Base-by-base conservation (phyloP, 2,888 invertebrate genomes). In the Hedya salicella region DNA sequence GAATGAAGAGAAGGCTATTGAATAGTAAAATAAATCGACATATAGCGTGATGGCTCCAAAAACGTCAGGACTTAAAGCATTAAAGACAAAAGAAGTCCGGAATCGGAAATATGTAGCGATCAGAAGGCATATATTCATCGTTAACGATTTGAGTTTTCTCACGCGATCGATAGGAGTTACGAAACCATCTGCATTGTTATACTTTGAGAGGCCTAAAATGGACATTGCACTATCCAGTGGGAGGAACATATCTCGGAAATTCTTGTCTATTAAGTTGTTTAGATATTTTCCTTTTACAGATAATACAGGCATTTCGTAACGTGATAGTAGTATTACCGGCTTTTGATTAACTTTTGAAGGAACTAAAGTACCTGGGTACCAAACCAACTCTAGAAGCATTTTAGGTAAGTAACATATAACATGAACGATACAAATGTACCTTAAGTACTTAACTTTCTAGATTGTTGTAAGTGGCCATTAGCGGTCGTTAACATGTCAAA, bases 271-370 rank as follows among this genome's bases (percentile, higher is more conserved):
- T 1, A 44, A 56, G 8, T 56, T 56, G 44, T 44, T 6, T 0
- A 56, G n/a, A 17, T 16, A n/a, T 17, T 44, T 63, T 54, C 48
- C 54, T 32, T 59, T 40, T 30, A 42, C 19, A 16, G 40, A 53
- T 30, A 13, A 52, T 9, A 1, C 11, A 14, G 42, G 0, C 54
- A 54, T 25, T 16, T 54, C 19, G 19, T 25, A 25, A 25, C 25
- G 25, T 25, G 25, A 25, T 25, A 25, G 6, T n/a, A 25, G 6
- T 25, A 25, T 1, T 25, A 25, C 25, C 25, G 25, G 5, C 6
- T 25, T 25, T 25, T 4, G 6, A 25, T 25, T 25, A 25, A 25
- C 5, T 6, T 4, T 25, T 25, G 25, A 25, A 25, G 25, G 6
- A 25, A 25, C 25, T 25, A 25, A 25, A 25, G 25, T 6, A 25